Conservation (phyloP, 2,888 invertebrate species). For the Blomia tropicalis region DNA sequence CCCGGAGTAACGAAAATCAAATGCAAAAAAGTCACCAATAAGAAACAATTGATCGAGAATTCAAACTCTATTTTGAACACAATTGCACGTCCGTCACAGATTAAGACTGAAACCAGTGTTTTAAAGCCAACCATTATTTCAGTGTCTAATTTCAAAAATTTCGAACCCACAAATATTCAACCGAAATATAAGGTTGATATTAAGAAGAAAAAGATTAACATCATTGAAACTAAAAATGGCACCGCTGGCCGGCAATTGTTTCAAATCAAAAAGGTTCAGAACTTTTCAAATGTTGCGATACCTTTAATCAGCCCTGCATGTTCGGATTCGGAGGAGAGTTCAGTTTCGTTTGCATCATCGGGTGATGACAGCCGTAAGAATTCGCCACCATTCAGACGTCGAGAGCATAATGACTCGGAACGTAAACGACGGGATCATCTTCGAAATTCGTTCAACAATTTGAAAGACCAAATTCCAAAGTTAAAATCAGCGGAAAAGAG, state of each 20-base stretch:
- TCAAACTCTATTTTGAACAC: not conserved
- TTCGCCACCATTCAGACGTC: conserved; percentile 19
- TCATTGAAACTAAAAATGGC: not conserved
- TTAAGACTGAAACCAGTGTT: not conserved
- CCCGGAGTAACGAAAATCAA: not conserved
- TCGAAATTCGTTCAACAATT: conserved; percentile 25
- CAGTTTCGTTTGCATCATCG: not conserved
- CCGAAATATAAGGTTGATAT: not conserved
- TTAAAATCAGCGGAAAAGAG: conserved; percentile 25
- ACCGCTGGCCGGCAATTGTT: not conserved
- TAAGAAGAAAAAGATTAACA: not conserved
- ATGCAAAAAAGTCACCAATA: not conserved
- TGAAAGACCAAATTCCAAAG: conserved; percentile 27
- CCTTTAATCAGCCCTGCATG: not conserved
- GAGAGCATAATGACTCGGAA: conserved; percentile 27
- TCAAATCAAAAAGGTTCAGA: not conserved
- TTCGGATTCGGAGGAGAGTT: conserved; percentile 10
- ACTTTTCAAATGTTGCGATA: not conserved
- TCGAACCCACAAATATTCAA: not conserved
- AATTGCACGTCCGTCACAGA: not conserved
- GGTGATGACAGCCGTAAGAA: conserved; percentile 13
- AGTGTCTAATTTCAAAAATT: not conserved
- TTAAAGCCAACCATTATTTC: not conserved
- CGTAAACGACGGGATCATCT: conserved; percentile 27
- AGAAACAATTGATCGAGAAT: not conserved